Conservation (phyloP, 2,113 vertebrate genomes). For the Pterophyllum scalare region DNA sequence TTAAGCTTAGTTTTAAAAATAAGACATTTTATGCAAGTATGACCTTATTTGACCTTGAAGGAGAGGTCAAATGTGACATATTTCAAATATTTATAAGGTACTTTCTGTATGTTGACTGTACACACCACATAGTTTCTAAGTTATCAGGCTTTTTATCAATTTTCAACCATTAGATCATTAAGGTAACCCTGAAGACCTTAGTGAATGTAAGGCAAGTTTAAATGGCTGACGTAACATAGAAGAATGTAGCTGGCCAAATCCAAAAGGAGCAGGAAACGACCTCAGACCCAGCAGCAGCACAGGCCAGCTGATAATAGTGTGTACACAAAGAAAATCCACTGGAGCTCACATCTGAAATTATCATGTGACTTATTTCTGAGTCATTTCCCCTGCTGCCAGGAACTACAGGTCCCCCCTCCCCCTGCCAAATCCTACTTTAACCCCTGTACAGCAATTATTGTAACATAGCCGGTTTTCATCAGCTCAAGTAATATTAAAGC, state of each 20-base stretch:
- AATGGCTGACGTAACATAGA: not conserved
- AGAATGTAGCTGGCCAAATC: not conserved
- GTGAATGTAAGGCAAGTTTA: too few relatives aligned
- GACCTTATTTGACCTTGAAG: too few relatives aligned
- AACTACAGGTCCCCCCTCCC: not conserved
- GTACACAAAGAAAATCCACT: not conserved
- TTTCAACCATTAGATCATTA: too few relatives aligned
- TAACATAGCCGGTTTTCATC: not conserved
- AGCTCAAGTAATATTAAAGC: not conserved
- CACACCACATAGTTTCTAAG: too few relatives aligned
- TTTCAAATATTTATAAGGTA: too few relatives aligned
- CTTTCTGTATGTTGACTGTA: too few relatives aligned
- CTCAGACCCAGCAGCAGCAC: not conserved
- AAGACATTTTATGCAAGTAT: too few relatives aligned
- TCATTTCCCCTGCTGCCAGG: not conserved
- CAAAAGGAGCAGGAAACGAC: not conserved
- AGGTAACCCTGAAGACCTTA: too few relatives aligned
- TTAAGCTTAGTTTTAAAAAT: too few relatives aligned
- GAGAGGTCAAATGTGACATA: too few relatives aligned
- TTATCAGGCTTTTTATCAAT: too few relatives aligned
- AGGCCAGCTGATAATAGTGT: not conserved
- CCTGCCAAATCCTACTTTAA: not conserved
- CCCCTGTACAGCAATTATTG: not conserved
- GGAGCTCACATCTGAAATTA: not conserved
- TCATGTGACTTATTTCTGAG: not conserved